Evolutionary conservation across 1,140 invertebrate genomes (phyloP), one percentile per base, ranked within the genome.

Genomic region (Drosophila tani): DNA sequence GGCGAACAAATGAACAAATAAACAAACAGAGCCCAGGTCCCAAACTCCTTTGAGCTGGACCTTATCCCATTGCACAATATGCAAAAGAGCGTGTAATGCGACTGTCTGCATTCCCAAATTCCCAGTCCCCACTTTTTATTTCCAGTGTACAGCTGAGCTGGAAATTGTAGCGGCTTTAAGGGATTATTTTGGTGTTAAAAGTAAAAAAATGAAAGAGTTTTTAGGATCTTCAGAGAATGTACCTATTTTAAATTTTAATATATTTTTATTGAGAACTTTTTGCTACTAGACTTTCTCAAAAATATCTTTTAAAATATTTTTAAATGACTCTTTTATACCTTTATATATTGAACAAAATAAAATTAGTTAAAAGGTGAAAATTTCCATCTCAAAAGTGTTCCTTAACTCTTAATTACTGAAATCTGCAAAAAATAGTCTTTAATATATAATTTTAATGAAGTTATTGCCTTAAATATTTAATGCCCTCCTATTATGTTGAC

Each of bases 71-170:
- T 78, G 65, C 83, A 60, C 83, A 83, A 88, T 78, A 88, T 87
- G 64, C 84, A 88, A 79, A 87, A 64, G 83, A 83, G 73, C 84
- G 64, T 88, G 81, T 83, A 87, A 87, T 88, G 68, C 74, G 69
- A 56, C 47, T 59, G 69, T 58, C 67, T 82, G 67, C 29, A 29
- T 53, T 67, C 15, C 51, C 43, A 17, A 41, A 35, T 45, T 29
- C 17, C 24, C 32, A 27, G 15, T 41, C 24, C n/a, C 17, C 4
- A 4, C 19, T 24, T 14, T 27, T 69, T 68, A 67, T 9, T 67
- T 6, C 11, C 45, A 51, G 67, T 70, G 38, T 46, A 67, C 63
- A 70, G 32, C 3, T 1, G 19, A 5, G 49, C 5, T 29, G 14
- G 45, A 11, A 24, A 19, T 38, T 0, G 5, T 27, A 53, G 32